These are phyloP conservation scores for Acanthurus tractus DNA, from an alignment of 2,797 vertebrate genomes.

Conservation along the genomic window DNA sequence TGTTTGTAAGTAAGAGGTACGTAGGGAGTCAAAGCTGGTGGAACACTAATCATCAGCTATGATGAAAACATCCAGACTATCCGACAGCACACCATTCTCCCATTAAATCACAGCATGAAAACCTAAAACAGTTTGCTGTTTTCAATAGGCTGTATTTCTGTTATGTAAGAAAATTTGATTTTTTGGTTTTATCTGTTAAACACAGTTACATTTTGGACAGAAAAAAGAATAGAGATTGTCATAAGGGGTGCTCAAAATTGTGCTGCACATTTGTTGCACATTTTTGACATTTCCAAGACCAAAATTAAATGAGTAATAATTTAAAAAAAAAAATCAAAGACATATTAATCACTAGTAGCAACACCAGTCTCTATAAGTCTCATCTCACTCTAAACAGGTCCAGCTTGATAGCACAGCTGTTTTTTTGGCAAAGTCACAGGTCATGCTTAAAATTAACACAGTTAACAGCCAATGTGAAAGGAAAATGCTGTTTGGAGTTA, in stretches of 20 bases:
- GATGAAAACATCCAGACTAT: neutral
- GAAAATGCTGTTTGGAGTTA: neutral
- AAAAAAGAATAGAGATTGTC: neutral
- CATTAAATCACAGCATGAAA: neutral
- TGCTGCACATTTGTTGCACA: neutral
- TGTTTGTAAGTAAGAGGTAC: too few relatives aligned
- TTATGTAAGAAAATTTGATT: too few relatives aligned
- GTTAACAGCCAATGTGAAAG: neutral
- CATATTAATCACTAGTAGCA: neutral
- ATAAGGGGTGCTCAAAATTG: neutral
- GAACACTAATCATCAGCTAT: neutral
- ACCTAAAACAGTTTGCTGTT: neutral
- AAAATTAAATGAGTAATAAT: neutral
- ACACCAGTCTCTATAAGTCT: neutral
- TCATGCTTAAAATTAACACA: neutral
- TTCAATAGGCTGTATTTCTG: neutral
- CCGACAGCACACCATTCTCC: neutral
- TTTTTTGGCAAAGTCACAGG: too few relatives aligned
- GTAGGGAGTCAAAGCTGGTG: neutral
- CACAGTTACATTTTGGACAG: too few relatives aligned
- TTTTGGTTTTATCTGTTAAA: neutral
- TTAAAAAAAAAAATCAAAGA: neutral
- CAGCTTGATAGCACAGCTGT: too few relatives aligned
- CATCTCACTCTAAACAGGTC: too few relatives aligned
- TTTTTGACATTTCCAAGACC: neutral